These are phyloP conservation scores for Ornithorhynchus anatinus DNA, from an alignment of 2,113 vertebrate species.

Conservation along the genomic window DNA sequence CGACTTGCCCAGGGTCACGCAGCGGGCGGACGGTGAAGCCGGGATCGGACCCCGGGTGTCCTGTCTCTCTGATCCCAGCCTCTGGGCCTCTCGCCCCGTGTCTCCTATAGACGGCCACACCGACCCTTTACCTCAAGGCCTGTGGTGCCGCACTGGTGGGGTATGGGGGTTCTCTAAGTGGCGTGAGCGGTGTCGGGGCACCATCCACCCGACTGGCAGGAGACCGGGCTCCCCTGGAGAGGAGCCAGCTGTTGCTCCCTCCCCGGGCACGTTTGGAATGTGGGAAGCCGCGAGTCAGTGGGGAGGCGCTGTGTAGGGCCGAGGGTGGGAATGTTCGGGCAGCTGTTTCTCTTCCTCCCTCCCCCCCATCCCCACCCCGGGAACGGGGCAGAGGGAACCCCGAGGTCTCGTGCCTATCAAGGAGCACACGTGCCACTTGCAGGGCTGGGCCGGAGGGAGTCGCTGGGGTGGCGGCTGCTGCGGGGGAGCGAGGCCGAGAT, in stretches of 20 bases:
- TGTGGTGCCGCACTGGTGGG: too few relatives aligned
- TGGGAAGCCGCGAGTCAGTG: conserved; percentile 17
- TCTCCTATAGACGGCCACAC: too few relatives aligned
- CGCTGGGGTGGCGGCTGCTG: not conserved
- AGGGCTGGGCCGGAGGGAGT: not conserved
- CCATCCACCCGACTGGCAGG: conserved; percentile 41
- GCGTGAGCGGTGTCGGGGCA: not conserved
- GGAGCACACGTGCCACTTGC: not conserved
- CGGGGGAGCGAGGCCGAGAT: not conserved
- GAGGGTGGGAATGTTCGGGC: too few relatives aligned
- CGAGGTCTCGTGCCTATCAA: too few relatives aligned
- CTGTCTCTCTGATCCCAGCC: fast-evolving
- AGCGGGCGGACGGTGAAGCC: too few relatives aligned
- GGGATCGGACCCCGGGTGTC: too few relatives aligned
- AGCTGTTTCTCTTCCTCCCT: too few relatives aligned
- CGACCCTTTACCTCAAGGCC: too few relatives aligned
- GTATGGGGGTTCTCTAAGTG: not conserved
- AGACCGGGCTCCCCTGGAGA: conserved; percentile 30
- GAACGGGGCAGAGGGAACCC: not conserved
- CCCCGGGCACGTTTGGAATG: conserved; percentile 24
- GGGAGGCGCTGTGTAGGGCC: too few relatives aligned
- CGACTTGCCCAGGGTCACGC: too few relatives aligned
- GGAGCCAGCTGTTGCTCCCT: conserved; percentile 46
- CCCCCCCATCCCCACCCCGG: not conserved
- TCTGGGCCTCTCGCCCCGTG: not conserved